Evolutionary conservation across 1,140 invertebrate species (phyloP).

Genomic region (Drosophila rufa): DNA sequence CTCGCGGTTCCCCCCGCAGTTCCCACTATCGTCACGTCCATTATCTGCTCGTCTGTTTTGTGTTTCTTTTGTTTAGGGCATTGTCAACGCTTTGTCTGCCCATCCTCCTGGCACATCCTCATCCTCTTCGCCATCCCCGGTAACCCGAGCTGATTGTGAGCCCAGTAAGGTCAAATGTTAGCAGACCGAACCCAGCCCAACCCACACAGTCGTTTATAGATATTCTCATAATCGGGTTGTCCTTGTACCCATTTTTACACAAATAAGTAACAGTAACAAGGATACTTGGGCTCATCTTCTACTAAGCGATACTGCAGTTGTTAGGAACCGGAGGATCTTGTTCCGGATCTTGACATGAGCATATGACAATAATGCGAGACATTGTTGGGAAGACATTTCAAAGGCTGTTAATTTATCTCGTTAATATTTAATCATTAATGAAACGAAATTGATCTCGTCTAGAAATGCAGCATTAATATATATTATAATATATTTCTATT

Average conservation of each 20-base stretch:
- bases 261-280: slow-evolving; percentile 44
- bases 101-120: slow-evolving; percentile 43
- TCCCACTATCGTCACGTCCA: slow-evolving; percentile 42
- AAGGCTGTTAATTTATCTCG: neutral
- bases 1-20: slow-evolving; percentile 21
- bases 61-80: slow-evolving; percentile 64
- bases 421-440: neutral
- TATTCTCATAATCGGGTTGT: slow-evolving; percentile 65
- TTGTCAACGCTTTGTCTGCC: slow-evolving; percentile 67
- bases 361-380: neutral
- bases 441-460: too few relatives aligned
- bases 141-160: slow-evolving; percentile 30
- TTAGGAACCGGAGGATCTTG: slow-evolving; percentile 4
- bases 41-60: slow-evolving; percentile 61
- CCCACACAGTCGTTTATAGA: slow-evolving; percentile 53
- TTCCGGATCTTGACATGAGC: neutral
- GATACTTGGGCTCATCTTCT: slow-evolving; percentile 19
- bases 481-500: too few relatives aligned
- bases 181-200: slow-evolving; percentile 34
- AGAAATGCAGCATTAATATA: too few relatives aligned
- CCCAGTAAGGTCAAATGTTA: slow-evolving; percentile 71
- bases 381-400: neutral
- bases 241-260: slow-evolving; percentile 71
- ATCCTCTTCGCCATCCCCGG: slow-evolving; percentile 10
- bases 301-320: neutral